Evolutionary conservation across 2,797 vertebrate genomes (phyloP).

Genomic region (Scleropages formosus): DNA sequence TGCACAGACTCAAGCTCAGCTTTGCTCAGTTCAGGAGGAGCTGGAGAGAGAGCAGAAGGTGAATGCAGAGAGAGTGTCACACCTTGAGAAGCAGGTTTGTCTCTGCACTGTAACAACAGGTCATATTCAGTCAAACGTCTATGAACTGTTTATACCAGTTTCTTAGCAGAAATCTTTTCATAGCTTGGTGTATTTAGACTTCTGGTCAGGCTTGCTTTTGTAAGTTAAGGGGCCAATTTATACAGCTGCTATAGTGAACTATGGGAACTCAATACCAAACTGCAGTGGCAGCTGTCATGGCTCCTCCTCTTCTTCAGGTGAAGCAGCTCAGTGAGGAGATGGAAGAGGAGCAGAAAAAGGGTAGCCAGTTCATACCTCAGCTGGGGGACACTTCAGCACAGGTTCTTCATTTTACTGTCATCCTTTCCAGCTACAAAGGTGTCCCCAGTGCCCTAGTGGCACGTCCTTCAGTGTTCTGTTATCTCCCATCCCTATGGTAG

Average conservation of each 20-base stretch:
- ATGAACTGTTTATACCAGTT: no score
- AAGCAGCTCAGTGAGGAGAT: not conserved
- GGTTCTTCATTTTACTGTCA: not conserved
- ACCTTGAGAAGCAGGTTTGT: not conserved
- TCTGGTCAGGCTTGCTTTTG: no score
- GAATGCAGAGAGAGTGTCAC: not conserved
- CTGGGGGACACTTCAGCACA: not conserved
- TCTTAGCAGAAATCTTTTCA: not conserved
- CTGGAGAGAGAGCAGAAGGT: not conserved
- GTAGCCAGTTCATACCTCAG: not conserved
- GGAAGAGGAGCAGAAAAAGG: not conserved
- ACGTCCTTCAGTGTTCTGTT: no score
- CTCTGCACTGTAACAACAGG: no score
- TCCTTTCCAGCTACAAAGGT: no score
- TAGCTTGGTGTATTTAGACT: no score
- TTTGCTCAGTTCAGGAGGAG: not conserved
- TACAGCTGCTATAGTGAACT: no score
- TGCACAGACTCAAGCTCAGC: not conserved
- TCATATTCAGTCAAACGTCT: no score
- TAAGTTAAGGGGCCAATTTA: no score
- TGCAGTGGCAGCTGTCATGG: no score
- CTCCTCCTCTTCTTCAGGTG: not conserved
- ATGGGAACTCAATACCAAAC: not conserved
- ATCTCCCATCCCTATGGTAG: no score
- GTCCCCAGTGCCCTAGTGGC: no score